phyloP scores from a whole-genome alignment of 2,113 vertebrate genomes.

The Prunella fulvescens region DNA sequence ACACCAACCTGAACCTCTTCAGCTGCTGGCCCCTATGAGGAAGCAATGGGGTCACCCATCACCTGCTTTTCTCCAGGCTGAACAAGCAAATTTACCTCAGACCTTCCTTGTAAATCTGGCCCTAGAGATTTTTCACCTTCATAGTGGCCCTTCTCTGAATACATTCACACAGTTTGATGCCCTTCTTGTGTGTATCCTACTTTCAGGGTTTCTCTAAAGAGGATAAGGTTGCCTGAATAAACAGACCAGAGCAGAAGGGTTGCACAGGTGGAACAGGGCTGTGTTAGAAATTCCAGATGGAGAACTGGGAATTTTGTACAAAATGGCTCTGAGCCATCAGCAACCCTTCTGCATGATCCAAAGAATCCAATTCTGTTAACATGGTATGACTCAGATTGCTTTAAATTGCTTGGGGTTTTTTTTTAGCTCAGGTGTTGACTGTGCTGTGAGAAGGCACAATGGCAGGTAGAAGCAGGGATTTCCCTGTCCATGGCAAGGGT shows the following conservation, averaged over 20 bases:
- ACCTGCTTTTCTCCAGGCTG: background rate
- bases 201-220: background rate
- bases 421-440: background rate
- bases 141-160: background rate
- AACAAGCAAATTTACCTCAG: background rate
- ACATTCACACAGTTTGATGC: background rate
- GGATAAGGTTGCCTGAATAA: background rate
- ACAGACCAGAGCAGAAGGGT: background rate
- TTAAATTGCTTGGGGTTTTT: background rate
- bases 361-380: background rate
- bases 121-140: background rate
- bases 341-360: background rate
- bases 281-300: background rate
- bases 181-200: background rate
- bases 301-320: background rate
- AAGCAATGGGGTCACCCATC: background rate
- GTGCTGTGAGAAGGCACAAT: background rate
- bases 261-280: background rate
- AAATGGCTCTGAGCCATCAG: background rate
- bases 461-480: background rate
- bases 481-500: background rate
- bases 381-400: background rate
- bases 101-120: background rate
- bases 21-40: background rate
- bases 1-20: background rate